Percentiles rank a stretch among this genome's conserved stretches.
Evolutionary conservation across 2,113 vertebrate species (phyloP).

Genomic region (Xenopus borealis): DNA sequence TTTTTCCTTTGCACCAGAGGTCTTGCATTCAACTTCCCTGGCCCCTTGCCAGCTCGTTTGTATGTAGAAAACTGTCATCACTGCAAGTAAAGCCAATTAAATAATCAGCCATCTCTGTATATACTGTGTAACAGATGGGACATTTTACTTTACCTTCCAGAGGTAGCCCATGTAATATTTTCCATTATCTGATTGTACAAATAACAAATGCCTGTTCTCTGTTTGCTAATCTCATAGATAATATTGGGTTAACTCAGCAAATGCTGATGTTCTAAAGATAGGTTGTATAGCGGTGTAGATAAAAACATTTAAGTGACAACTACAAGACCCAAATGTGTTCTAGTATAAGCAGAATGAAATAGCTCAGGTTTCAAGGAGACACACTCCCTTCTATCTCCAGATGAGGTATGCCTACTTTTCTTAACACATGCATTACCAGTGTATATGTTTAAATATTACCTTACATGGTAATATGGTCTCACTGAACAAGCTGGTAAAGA

Average conservation of each 20-base stretch:
- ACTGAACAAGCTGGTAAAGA: slow-evolving; percentile 20
- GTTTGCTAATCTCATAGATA: background rate
- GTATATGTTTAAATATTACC: slow-evolving; percentile 32
- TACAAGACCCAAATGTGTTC: background rate
- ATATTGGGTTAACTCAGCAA: background rate
- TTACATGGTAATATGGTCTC: slow-evolving; percentile 17
- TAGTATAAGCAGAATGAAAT: background rate
- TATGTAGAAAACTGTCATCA: slow-evolving; percentile 51
- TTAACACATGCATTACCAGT: slow-evolving; percentile 45
- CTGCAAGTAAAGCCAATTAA: slow-evolving; percentile 42
- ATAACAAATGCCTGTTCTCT: background rate
- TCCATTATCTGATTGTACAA: slow-evolving; percentile 1
- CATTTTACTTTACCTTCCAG: slow-evolving; percentile 7
- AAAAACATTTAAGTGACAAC: slow-evolving; percentile 34
- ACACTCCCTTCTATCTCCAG: background rate
- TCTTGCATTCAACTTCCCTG: slow-evolving; percentile 44
- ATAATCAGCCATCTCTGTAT: slow-evolving; percentile 40
- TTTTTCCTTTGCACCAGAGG: background rate
- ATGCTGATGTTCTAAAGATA: slow-evolving; percentile 6
- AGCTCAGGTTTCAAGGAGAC: background rate
- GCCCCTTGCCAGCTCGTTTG: slow-evolving; percentile 45
- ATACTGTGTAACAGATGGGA: slow-evolving; percentile 45
- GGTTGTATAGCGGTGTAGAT: background rate
- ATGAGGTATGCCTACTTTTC: slow-evolving; percentile 21
- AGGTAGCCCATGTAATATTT: background rate